Evolutionary conservation across 2,113 vertebrate genomes (phyloP).

Genomic region (Piaya cayana): DNA sequence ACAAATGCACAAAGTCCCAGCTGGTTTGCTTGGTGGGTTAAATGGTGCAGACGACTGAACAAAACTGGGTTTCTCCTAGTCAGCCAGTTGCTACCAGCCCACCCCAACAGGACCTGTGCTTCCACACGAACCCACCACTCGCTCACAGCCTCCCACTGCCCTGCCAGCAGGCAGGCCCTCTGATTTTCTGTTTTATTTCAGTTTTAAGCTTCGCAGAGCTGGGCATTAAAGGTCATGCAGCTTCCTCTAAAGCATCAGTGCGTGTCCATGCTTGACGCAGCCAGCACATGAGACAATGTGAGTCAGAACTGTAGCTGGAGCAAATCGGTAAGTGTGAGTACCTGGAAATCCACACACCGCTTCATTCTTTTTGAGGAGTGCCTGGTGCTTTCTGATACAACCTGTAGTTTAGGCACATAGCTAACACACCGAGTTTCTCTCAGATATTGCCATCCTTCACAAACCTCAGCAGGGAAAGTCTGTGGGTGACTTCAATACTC

Average conservation of each 20-base stretch:
- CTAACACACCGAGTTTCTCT: not conserved
- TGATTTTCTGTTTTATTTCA: not conserved
- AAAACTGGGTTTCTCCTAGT: not conserved
- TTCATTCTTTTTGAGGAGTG: not conserved
- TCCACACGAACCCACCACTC: not conserved
- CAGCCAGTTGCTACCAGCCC: not conserved
- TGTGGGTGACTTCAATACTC: not conserved
- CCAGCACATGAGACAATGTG: not conserved
- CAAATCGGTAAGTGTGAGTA: not conserved
- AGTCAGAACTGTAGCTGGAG: not conserved
- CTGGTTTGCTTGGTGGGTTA: not conserved
- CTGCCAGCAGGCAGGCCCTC: not conserved
- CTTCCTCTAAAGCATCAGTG: not conserved
- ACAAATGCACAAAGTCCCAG: not conserved
- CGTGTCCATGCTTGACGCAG: not conserved
- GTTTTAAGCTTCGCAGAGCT: not conserved
- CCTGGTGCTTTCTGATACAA: not conserved
- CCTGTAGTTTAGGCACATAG: not conserved
- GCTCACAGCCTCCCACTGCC: not conserved
- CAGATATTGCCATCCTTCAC: not conserved
- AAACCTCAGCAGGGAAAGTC: not conserved
- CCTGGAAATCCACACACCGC: not conserved
- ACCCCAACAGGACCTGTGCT: not conserved
- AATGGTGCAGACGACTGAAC: not conserved
- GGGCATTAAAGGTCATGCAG: not conserved